Evolutionary conservation across 2,113 vertebrate genomes (phyloP).

Genomic region (Mormyrus lacerda): DNA sequence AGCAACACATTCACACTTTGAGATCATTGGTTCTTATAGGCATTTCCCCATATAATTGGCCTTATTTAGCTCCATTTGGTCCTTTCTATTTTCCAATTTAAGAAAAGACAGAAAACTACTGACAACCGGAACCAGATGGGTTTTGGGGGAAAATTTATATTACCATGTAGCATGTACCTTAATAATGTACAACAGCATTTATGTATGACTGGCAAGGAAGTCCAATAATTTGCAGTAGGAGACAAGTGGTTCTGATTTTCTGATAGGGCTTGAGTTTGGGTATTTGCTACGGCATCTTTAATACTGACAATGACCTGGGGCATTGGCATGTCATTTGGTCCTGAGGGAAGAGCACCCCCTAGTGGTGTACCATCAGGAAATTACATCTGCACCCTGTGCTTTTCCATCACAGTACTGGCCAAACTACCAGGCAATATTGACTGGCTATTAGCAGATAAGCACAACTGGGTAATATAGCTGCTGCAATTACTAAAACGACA

Average conservation of each 20-base stretch:
- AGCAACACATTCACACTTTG: too few relatives aligned
- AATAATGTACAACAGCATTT: not conserved
- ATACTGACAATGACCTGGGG: not conserved
- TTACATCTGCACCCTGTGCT: not conserved
- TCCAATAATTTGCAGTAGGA: not conserved
- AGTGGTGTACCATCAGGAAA: not conserved
- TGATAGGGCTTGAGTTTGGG: not conserved
- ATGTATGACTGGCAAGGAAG: not conserved
- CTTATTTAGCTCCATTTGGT: not conserved
- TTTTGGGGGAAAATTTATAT: not conserved
- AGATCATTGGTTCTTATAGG: too few relatives aligned
- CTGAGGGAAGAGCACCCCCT: not conserved
- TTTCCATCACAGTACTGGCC: not conserved
- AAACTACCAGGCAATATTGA: not conserved
- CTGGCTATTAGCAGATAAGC: too few relatives aligned
- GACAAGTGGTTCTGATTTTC: not conserved
- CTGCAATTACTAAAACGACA: not conserved
- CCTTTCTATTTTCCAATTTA: not conserved
- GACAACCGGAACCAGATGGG: not conserved
- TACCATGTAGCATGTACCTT: not conserved
- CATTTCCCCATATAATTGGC: not conserved
- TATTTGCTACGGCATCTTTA: not conserved
- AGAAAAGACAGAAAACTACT: not conserved
- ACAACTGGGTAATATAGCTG: not conserved
- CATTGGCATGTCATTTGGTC: not conserved